These are phyloP conservation scores for Brachirus orientalis DNA, from an alignment of 2,113 vertebrate species.

Conservation along the genomic window DNA sequence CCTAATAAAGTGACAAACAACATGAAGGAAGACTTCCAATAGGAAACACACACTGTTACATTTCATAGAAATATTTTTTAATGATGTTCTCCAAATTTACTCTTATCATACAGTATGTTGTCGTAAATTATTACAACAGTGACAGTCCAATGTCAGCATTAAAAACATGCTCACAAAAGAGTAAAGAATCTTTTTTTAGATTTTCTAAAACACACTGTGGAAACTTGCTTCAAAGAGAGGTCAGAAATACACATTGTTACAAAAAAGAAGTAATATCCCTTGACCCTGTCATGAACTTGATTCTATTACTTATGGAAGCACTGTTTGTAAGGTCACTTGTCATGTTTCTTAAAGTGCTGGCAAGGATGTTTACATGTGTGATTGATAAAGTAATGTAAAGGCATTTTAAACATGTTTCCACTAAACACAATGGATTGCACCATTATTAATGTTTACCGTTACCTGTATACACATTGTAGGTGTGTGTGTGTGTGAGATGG, in stretches of 20 bases:
- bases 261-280: background rate
- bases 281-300: conserved; percentile 9
- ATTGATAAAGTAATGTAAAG: conserved; percentile 28
- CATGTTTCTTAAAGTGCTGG: conserved; percentile 66
- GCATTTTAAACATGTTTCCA: conserved; percentile 40
- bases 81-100: conserved; percentile 63
- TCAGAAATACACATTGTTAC: conserved; percentile 8
- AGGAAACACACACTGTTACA: conserved; percentile 23
- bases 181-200: conserved; percentile 27
- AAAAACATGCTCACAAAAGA: conserved; percentile 47
- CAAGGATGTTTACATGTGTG: conserved; percentile 31
- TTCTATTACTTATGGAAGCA: conserved; percentile 17
- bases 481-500: conserved; percentile 7
- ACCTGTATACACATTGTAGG: background rate
- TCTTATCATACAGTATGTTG: conserved; percentile 36
- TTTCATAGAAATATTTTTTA: conserved; percentile 67
- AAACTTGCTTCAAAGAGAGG: background rate
- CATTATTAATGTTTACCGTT: conserved; percentile 29
- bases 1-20: background rate
- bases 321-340: conserved; percentile 15
- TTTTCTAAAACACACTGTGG: conserved; percentile 16
- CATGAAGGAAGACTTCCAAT: background rate
- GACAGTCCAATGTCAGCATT: conserved; percentile 25
- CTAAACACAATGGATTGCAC: conserved; percentile 34
- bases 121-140: conserved; percentile 44